These are phyloP conservation scores for Gorsachius magnificus DNA, from an alignment of 2,797 vertebrate species.

Conservation along the genomic window DNA sequence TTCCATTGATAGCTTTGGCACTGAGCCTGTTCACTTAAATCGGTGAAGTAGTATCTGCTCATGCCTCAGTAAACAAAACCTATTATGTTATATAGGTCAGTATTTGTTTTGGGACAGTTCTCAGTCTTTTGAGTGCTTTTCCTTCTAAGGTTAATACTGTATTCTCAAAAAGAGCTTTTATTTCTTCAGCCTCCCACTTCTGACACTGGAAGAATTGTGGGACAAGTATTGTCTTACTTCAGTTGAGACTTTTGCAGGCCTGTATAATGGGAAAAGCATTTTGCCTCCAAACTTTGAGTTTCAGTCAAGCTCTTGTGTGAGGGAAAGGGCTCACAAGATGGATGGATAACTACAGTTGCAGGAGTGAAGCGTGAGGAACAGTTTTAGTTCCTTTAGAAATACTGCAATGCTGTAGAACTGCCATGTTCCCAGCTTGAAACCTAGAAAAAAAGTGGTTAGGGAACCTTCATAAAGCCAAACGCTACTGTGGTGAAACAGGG, in stretches of 20 bases:
- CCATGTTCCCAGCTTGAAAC: neutral
- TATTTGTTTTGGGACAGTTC: neutral
- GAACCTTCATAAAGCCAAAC: neutral
- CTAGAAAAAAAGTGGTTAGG: neutral
- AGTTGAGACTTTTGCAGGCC: neutral
- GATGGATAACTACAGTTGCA: neutral
- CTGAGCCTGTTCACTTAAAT: constrained; percentile 18
- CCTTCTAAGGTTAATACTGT: neutral
- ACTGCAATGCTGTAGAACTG: neutral
- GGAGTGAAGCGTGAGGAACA: neutral
- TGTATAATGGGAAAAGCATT: neutral
- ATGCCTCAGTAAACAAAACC: neutral
- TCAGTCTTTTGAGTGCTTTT: neutral
- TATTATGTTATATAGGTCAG: neutral
- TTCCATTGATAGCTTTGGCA: constrained; percentile 32
- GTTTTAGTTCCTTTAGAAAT: neutral
- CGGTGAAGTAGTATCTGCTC: neutral
- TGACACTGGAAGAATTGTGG: neutral
- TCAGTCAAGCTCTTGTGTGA: neutral
- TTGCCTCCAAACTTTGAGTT: neutral
- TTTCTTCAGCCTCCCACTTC: fast-evolving
- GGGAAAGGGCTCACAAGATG: neutral
- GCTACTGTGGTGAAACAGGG: neutral
- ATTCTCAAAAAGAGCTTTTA: neutral
- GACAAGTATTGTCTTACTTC: neutral